phyloP scores from a whole-genome alignment of 1,140 invertebrate genomes.

The Ridgeia piscesae region DNA sequence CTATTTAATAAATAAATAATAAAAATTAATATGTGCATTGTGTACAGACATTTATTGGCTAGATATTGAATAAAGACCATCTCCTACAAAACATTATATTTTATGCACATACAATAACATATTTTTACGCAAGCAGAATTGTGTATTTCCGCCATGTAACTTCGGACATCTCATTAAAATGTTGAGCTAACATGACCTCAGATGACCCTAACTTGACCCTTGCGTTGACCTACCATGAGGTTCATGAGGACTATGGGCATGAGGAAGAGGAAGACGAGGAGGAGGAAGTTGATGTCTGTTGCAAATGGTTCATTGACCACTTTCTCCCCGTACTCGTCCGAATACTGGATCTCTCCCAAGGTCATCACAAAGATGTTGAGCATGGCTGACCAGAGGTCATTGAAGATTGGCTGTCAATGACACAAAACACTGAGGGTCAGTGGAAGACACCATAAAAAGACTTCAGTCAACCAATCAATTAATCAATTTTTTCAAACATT shows the following conservation, averaged over 20 bases:
- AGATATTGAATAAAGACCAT: no score
- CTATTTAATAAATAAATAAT: no score
- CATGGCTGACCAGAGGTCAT: slow-evolving; percentile 10
- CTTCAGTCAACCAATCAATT: no score
- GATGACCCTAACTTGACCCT: not conserved
- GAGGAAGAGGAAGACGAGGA: slow-evolving; percentile 41
- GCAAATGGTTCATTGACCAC: slow-evolving; percentile 27
- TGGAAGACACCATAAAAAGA: not conserved
- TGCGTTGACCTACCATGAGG: slow-evolving; percentile 39
- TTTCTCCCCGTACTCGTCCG: slow-evolving; percentile 36
- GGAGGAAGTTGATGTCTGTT: slow-evolving; percentile 37
- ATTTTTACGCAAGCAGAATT: not conserved
- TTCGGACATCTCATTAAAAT: not conserved
- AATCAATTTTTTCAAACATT: no score
- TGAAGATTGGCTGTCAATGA: not conserved
- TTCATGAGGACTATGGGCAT: slow-evolving; percentile 49
- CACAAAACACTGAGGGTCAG: not conserved
- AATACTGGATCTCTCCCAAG: slow-evolving; percentile 44
- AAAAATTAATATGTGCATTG: no score
- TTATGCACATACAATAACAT: no score
- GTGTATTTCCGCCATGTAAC: not conserved
- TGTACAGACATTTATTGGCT: not conserved
- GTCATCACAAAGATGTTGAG: slow-evolving; percentile 41
- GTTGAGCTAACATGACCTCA: not conserved
- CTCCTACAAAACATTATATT: no score